phyloP scores from a whole-genome alignment of 2,797 vertebrate genomes.

The Tenualosa ilisha region DNA sequence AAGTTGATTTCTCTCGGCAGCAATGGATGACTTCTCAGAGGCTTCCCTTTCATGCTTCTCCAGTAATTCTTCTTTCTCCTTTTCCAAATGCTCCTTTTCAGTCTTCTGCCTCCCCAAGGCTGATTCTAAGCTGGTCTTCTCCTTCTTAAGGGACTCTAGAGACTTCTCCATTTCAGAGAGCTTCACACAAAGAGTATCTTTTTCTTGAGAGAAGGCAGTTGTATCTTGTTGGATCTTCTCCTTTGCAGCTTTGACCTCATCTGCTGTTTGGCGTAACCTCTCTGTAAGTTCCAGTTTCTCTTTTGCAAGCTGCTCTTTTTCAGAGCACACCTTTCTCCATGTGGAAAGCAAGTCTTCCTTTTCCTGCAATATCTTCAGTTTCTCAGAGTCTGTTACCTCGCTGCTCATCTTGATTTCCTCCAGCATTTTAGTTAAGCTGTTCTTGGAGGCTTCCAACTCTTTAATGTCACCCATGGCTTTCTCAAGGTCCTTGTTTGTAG shows the following conservation, averaged over 20 bases:
- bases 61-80: slow-evolving; percentile 72
- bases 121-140: slow-evolving; percentile 77
- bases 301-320: slow-evolving; percentile 77
- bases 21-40: slow-evolving; percentile 64
- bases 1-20: slow-evolving; percentile 74
- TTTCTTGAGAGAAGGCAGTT: slow-evolving; percentile 73
- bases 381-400: slow-evolving; percentile 78
- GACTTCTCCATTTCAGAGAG: slow-evolving; percentile 70
- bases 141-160: slow-evolving; percentile 73
- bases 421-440: slow-evolving; percentile 73
- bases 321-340: slow-evolving; percentile 74
- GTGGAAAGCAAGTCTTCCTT: slow-evolving; percentile 79
- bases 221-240: slow-evolving; percentile 64
- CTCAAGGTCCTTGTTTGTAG: slow-evolving; percentile 66
- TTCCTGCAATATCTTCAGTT: slow-evolving; percentile 81
- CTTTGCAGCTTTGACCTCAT: slow-evolving; percentile 64
- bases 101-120: slow-evolving; percentile 72
- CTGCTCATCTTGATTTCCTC: slow-evolving; percentile 84
- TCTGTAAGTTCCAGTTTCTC: slow-evolving; percentile 73
- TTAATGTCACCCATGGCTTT: slow-evolving; percentile 61
- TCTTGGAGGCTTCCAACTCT: slow-evolving; percentile 80
- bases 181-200: slow-evolving; percentile 66
- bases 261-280: slow-evolving; percentile 64
- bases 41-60: slow-evolving; percentile 71
- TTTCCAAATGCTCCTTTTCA: slow-evolving; percentile 69